Conservation (phyloP, 2,797 vertebrate genomes). For the Pangasius mekongensis region DNA sequence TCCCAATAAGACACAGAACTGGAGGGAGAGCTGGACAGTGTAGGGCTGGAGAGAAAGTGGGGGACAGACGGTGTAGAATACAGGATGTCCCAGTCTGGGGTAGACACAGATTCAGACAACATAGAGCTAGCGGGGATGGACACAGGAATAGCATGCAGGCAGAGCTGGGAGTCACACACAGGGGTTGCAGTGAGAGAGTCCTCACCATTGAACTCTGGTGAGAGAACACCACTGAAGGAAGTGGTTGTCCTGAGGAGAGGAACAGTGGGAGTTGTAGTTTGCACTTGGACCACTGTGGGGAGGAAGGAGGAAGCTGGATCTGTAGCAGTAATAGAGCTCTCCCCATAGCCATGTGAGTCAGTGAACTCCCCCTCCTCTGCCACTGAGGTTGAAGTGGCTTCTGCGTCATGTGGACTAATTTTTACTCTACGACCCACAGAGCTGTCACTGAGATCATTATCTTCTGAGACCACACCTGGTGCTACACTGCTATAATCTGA, state of each 20-base stretch:
- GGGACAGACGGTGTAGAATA: conserved; percentile 78
- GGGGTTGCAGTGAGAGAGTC: conserved; percentile 58
- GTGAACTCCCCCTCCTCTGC: conserved; percentile 54
- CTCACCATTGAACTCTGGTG: conserved; percentile 91
- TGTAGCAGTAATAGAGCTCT: conserved; percentile 58
- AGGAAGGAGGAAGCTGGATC: conserved; percentile 72
- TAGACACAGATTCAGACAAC: conserved; percentile 72
- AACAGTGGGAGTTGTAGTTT: conserved; percentile 76
- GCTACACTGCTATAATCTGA: conserved; percentile 26
- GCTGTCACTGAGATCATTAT: conserved; percentile 19
- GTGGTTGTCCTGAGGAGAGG: conserved; percentile 62
- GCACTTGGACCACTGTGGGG: conserved; percentile 71
- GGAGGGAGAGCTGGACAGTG: conserved; percentile 68
- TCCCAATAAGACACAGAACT: conserved; percentile 78
- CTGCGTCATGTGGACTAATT: conserved; percentile 47
- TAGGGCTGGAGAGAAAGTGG: conserved; percentile 72
- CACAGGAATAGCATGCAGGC: conserved; percentile 89
- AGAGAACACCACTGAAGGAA: conserved; percentile 73
- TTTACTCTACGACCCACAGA: conserved; percentile 27
- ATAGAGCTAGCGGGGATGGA: conserved; percentile 80
- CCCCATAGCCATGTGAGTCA: conserved; percentile 60
- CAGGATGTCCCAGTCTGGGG: conserved; percentile 75
- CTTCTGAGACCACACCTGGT: conserved; percentile 27
- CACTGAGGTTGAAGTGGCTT: conserved; percentile 58
- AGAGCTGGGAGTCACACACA: conserved; percentile 75